Percentiles rank a stretch among this genome's conserved stretches.
Evolutionary conservation across 2,888 invertebrate genomes (phyloP).

Genomic region (Stenolophus ochropezus): DNA sequence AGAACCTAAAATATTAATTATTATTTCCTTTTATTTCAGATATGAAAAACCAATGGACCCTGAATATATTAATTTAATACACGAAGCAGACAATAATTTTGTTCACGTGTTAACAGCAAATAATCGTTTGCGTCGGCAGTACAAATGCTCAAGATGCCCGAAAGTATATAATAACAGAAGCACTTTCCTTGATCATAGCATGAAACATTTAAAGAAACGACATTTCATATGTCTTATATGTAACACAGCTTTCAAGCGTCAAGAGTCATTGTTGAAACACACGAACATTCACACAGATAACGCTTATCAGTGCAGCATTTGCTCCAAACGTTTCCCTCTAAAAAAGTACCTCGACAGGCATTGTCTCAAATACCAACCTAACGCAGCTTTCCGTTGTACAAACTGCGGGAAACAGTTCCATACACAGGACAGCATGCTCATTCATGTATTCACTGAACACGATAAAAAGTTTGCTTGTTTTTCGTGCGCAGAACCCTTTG

Average conservation of each 20-base stretch:
- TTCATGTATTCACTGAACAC: conserved; percentile 24
- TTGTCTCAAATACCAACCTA: neutral
- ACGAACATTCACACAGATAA: conserved; percentile 40
- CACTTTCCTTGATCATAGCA: conserved; percentile 8
- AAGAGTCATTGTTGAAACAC: neutral
- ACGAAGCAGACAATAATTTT: conserved; percentile 39
- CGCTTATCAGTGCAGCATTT: conserved; percentile 21
- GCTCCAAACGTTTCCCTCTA: conserved; percentile 5
- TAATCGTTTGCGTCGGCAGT: conserved; percentile 24
- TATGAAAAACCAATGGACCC: conserved; percentile 43
- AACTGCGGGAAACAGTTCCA: conserved; percentile 40
- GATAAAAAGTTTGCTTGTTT: conserved; percentile 35
- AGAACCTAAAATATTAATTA: neutral
- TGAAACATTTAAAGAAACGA: conserved; percentile 35
- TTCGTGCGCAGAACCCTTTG: neutral
- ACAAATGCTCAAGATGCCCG: conserved; percentile 38
- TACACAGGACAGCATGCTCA: conserved; percentile 16
- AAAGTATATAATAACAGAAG: neutral
- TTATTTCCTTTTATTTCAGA: conserved; percentile 41
- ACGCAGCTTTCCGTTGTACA: conserved; percentile 1
- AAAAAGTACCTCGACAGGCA: conserved; percentile 13
- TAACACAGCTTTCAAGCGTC: conserved; percentile 24
- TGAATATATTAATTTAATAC: conserved; percentile 40
- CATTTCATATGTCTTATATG: conserved; percentile 22
- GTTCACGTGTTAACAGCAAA: conserved; percentile 22